Evolutionary conservation across 2,113 vertebrate genomes (phyloP), one percentile per base, ranked within the genome.

Genomic region (Centropus bengalensis): DNA sequence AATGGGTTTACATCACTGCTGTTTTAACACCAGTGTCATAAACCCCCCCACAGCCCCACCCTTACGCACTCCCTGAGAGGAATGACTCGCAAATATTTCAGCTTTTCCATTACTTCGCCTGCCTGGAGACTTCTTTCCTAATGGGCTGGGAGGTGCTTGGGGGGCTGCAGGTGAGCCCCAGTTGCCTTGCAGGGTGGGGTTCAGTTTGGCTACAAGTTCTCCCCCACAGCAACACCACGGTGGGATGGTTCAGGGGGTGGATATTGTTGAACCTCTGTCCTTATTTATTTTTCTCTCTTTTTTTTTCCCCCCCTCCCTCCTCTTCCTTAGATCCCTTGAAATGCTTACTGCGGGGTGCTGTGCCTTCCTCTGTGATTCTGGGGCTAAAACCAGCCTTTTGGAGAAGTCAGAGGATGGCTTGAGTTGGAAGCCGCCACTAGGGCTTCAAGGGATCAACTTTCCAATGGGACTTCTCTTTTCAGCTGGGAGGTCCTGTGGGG

Each of bases 61-160:
- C 76, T 84, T 49, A n/a, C 58, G 75, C 22, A 2, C 24, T 94
- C 88, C 94, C 82, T 9, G 22, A 83, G 91, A 91, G 91, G 86
- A 88, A 84, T 84, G 62, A 94, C 75, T 94, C 47, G 6, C 27
- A 93, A 94, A 45, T 6, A 55, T 64, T 87, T 96, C 88, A 88
- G 59, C 90, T 96, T 91, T 97, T 97, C 93, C 88, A 88, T 89
- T 92, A 74, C 91, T 60, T 80, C 20, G 3, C 42, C 80, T 77
- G 85, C 42, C 69, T 49, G 49, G 60, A 71, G 82, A 33, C 9
- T 3, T 28, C 36, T 38, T 60, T 45, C 51, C 64, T 96, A 81
- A 89, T 42, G 71, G 51, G 60, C 68, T 64, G 69, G 1, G 40
- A 64, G 40, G 47, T 89, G 84, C 93, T 95, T 45, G 88, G 64